Percentiles rank a stretch among this genome's conserved stretches.
These are phyloP conservation scores for honey bee (Apis mellifera) DNA, from an alignment of 1,140 invertebrate genomes.

Conservation along the genomic window Amel_HAv3.1 CM009938.2:6891001-6891500, in stretches of 20 bases:
- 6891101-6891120: no score
- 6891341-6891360: constrained; percentile 31
- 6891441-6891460: constrained; percentile 43
- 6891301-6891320: constrained; percentile 23
- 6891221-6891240: neutral
- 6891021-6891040: neutral
- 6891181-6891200: no score
- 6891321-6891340: constrained; percentile 17
- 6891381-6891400: neutral
- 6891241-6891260: neutral
- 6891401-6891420: neutral
- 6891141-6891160: no score
- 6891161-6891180: no score
- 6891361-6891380: constrained; percentile 17
- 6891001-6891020: neutral
- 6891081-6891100: no score
- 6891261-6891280: neutral
- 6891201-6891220: no score
- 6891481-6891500: constrained; percentile 28
- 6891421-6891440: constrained; percentile 6
- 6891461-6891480: constrained; percentile 47
- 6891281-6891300: constrained; percentile 5
- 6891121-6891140: no score
- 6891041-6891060: neutral
- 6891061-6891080: neutral